Evolutionary conservation across 2,113 vertebrate genomes (phyloP).

Genomic region (Scolopax mira): DNA sequence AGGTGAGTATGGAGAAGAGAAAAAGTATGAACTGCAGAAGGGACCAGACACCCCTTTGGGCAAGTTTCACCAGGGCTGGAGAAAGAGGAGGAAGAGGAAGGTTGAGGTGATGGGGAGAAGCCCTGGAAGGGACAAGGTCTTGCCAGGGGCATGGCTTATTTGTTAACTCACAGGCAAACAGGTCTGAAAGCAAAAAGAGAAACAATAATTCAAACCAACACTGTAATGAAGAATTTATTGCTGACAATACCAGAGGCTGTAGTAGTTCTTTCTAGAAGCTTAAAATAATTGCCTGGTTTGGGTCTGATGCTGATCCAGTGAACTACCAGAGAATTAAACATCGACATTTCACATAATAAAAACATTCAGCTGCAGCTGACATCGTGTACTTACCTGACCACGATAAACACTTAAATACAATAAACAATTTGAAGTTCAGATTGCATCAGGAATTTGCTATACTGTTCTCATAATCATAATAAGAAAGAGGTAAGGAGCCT

Average conservation of each 20-base stretch:
- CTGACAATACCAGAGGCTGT: neutral
- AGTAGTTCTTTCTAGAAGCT: neutral
- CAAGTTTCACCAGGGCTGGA: neutral
- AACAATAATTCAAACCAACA: neutral
- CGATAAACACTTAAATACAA: neutral
- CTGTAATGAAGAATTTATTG: constrained; percentile 19
- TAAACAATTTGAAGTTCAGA: neutral
- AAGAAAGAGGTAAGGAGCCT: neutral
- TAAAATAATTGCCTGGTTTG: neutral
- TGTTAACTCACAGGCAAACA: neutral
- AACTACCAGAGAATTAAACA: neutral
- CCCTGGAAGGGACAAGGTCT: neutral
- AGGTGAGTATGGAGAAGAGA: neutral
- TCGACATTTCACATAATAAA: neutral
- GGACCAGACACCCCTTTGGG: neutral
- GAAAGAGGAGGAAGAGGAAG: neutral
- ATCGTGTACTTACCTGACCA: neutral
- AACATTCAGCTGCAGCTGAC: neutral
- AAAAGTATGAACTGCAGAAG: neutral
- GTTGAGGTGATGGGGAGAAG: neutral
- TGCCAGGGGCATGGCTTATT: neutral
- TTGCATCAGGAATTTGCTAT: neutral
- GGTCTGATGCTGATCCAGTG: neutral
- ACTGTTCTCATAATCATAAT: neutral
- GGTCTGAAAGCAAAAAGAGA: neutral